Evolutionary conservation across 1,140 invertebrate species (phyloP), one percentile per base, ranked within the genome.

Genomic region (Zelostemma sp.): DNA sequence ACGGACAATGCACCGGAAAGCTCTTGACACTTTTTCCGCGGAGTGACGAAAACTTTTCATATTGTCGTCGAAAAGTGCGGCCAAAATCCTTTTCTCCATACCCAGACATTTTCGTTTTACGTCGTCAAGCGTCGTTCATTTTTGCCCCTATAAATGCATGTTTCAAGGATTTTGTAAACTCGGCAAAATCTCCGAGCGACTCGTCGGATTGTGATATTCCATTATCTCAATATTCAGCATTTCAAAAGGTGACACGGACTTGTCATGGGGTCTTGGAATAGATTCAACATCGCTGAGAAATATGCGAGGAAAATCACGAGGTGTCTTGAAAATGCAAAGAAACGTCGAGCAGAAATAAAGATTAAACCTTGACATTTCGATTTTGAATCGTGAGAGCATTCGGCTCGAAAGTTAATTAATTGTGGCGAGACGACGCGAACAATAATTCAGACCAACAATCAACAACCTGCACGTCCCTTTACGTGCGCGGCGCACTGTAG

Each of bases 201-300:
- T 6, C 33, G 6, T 35, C 33, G n/a, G 33, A 1, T n/a, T n/a
- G 6, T 35, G 33, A 35, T 35, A 35, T 35, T 35, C 33, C 33
- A 35, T 35, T 35, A 35, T 35, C 33, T 35, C 33, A 9, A 35
- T 35, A 35, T 35, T 35, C 33, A 35, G n/a, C 33, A 9, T 35
- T 35, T 35, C 33, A 35, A n/a, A n/a, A n/a, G 11, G n/a, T 35
- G 33, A 11, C 33, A n/a, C 1, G 6, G 6, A 35, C 33, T 35
- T 35, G 33, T 35, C 33, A 35, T 9, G 33, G 33, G 33, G n/a
- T 35, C 33, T 35, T n/a, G n/a, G n/a, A 6, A n/a, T 6, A 35
- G n/a, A n/a, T 11, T 35, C 6, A 9, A 35, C 6, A 6, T 35
- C 6, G 33, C 33, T 1, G n/a, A 35, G 33, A n/a, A 25, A 35